Base-by-base conservation (phyloP, 2,888 invertebrate species). In the Heliconius ethilla region DNA sequence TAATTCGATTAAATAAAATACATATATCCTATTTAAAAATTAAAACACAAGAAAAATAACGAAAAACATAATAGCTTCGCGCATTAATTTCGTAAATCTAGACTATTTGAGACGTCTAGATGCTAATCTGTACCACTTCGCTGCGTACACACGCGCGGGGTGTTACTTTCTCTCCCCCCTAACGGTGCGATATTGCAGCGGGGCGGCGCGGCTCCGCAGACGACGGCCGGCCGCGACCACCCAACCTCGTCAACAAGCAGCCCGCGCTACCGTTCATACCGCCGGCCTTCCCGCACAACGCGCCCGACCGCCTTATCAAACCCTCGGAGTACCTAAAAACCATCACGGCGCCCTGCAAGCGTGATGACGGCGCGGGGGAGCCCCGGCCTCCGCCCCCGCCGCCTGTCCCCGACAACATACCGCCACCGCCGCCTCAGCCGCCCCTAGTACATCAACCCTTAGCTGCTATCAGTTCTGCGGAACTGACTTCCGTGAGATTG, bases 321-420 rank as follows among this genome's bases (percentile, higher is more conserved):
- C 98, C 98, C 77, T 98, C 98, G 81, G 98, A 98, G 93, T 98
- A 98, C 91, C 94, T 98, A 85, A 96, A 96, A 88, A 98, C 98
- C 88, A 97, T 98, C 92, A 97, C 95, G 87, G 95, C 95, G 86
- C 92, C 95, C 81, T 95, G 95, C 86, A 94, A 92, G 91, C 89
- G 90, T 86, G 93, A 87, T 84, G 96, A 96, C 70, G 86, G 89
- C 87, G 89, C 92, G 91, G 92, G 90, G 91, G 90, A 97, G 88
- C 97, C 97, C 22, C 87, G 89, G 1, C 88, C 91, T 84, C 95
- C 95, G 82, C 95, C 95, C 85, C 93, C 95, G 88, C 95, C 95
- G 84, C 95, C 95, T 78, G 92, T 90, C 82, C 92, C 90, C 78
- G 87, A 86, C n/a, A 87, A 87, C 78, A 85, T 85, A 79, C 86